Percentiles rank a stretch among this genome's conserved stretches.
These are phyloP conservation scores for Coelopa pilipes DNA, from an alignment of 2,888 invertebrate species.

Conservation along the genomic window DNA sequence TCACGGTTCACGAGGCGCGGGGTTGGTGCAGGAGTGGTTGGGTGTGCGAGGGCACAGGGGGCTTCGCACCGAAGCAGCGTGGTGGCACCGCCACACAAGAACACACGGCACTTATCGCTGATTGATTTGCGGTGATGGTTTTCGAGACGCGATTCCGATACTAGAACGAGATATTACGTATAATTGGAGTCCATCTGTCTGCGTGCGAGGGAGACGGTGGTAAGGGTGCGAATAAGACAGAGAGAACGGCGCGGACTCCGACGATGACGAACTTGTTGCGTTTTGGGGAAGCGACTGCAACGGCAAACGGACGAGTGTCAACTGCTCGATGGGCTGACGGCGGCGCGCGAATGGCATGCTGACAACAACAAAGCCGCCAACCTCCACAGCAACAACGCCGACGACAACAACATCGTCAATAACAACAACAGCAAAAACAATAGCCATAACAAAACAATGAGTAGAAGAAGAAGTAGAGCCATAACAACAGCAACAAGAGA, in stretches of 20 bases:
- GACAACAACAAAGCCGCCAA: not conserved
- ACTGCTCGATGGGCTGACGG: constrained; percentile 33
- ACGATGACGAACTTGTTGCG: constrained; percentile 24
- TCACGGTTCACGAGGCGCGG: constrained; percentile 21
- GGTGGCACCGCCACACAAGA: not conserved
- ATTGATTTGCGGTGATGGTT: no score
- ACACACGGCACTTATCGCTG: not conserved
- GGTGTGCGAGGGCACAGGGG: constrained; percentile 23
- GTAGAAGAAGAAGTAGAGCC: no score
- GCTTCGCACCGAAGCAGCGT: constrained; percentile 14
- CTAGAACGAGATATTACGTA: no score
- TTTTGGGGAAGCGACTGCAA: constrained; percentile 25
- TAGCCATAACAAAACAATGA: constrained; percentile 16
- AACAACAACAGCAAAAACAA: constrained; percentile 38
- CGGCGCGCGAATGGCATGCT: constrained; percentile 18
- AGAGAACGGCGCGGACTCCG: no score
- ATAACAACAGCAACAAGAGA: no score
- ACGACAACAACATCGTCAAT: constrained; percentile 43
- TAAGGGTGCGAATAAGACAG: no score
- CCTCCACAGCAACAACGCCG: constrained; percentile 13
- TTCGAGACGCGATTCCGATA: no score
- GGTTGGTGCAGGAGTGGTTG: constrained; percentile 9
- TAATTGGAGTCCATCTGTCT: no score
- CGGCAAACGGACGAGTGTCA: constrained; percentile 30
- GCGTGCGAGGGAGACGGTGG: no score